phyloP scores from a whole-genome alignment of 2,113 vertebrate genomes.

The Thinocorus orbignyianus region DNA sequence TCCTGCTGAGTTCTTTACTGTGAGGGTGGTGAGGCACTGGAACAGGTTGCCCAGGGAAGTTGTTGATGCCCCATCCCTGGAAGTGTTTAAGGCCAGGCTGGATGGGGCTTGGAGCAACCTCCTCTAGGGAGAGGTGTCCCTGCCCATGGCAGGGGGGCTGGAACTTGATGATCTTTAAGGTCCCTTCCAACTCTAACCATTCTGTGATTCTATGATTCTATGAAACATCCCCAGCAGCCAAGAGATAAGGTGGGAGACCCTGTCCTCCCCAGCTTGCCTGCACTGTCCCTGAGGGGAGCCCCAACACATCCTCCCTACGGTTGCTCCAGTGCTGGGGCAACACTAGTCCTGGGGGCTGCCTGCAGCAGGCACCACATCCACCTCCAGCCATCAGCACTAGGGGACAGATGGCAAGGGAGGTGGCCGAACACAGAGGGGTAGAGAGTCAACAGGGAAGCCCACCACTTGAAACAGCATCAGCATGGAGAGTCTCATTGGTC shows the following conservation, averaged over 20 bases:
- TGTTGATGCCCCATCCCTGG: too few relatives aligned
- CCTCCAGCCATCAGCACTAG: fast-evolving
- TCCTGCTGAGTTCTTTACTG: not conserved
- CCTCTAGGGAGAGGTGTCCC: too few relatives aligned
- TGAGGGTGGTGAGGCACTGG: too few relatives aligned
- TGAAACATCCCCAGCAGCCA: not conserved
- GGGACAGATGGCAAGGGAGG: not conserved
- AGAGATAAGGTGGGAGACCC: not conserved
- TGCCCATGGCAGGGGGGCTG: too few relatives aligned
- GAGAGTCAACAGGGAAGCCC: not conserved
- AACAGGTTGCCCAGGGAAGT: too few relatives aligned
- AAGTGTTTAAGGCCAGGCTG: too few relatives aligned
- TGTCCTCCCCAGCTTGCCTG: not conserved
- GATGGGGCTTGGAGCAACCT: too few relatives aligned
- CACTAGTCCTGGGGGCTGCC: not conserved
- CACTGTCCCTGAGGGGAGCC: fast-evolving
- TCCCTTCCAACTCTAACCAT: too few relatives aligned
- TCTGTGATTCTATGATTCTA: too few relatives aligned
- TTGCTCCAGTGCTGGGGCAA: fast-evolving
- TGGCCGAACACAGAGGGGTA: not conserved
- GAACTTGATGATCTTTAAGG: too few relatives aligned
- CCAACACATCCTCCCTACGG: fast-evolving
- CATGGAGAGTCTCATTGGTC: not conserved
- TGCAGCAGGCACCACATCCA: not conserved
- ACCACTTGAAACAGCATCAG: fast-evolving